Base-by-base conservation (phyloP, 2,888 invertebrate genomes). In the Pardosa pseudoannulata region DNA sequence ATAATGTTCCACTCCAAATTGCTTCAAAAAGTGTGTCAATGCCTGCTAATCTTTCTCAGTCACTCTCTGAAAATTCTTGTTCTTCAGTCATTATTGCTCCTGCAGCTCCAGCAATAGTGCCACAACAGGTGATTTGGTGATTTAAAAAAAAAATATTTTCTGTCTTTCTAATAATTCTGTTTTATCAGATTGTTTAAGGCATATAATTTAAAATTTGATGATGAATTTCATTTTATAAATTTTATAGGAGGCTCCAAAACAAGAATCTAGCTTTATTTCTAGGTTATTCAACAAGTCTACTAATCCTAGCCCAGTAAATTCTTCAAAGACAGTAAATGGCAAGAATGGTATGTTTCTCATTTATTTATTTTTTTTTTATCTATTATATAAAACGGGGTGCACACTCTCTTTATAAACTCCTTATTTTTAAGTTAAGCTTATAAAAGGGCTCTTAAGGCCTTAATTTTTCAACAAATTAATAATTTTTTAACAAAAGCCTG, bases 221-320 rank as follows among this genome's bases (percentile, higher is more conserved):
- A n/a, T n/a, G n/a, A n/a, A n/a, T n/a, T n/a, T n/a, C n/a, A n/a
- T n/a, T n/a, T n/a, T n/a, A n/a, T n/a, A n/a, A 3, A 3, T 32
- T 7, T 56, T 68, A 39, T 27, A 87, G 89, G 71, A 88, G 75
- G 88, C 88, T 36, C 89, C 91, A 39, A 90, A 90, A 81, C 90
- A 90, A 73, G 87, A 87, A 72, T 72, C 90, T 13, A 91, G 91
- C 6, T 91, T 91, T 82, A 91, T 91, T 88, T 91, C 91, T 5
- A 88, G 90, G 11, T 83, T 91, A 13, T 91, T 91, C 74, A 88
- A 79, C 50, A 87, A 87, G 62, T 72, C 76, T 62, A 73, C 82
- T 46, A 87, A 46, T 72, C 41, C 87, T 31, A 68, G 27, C 19
- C 27, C 28, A 56, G 39, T 56, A 70, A 70, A 28, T 32, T 28